Percentiles rank a stretch among this genome's conserved stretches.
Evolutionary conservation across 2,888 invertebrate genomes (phyloP).

Genomic region (Myathropa florea): DNA sequence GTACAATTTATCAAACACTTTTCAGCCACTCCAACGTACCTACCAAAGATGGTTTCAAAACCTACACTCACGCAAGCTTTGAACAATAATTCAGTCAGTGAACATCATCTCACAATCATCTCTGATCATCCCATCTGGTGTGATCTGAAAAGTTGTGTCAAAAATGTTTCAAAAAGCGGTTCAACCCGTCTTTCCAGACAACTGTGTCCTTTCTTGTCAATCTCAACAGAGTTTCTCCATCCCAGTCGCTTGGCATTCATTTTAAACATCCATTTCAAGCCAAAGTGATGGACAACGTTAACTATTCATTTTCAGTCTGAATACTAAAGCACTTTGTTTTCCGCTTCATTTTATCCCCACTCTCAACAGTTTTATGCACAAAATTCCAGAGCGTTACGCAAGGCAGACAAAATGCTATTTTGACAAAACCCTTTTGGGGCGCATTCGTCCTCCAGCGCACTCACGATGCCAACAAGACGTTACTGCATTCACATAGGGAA

Average conservation of each 20-base stretch:
- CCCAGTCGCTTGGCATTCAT: background rate
- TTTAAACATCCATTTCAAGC: background rate
- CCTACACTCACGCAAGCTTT: too few species aligned
- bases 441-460: background rate
- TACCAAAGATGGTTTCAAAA: too few species aligned
- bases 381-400: slow-evolving; percentile 31
- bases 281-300: slow-evolving; percentile 24
- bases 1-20: too few species aligned
- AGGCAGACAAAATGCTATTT: slow-evolving; percentile 26
- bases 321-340: slow-evolving; percentile 1
- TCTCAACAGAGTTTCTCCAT: background rate
- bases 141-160: background rate
- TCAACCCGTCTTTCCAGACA: background rate
- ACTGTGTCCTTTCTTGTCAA: slow-evolving; percentile 18
- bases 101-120: too few species aligned
- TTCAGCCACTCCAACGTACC: too few species aligned
- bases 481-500: background rate
- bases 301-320: slow-evolving; percentile 24
- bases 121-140: too few species aligned
- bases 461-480: slow-evolving; percentile 1
- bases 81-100: too few species aligned
- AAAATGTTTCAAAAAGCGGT: too few species aligned
- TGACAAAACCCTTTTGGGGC: slow-evolving; percentile 15
- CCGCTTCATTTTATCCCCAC: background rate
- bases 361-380: slow-evolving; percentile 16